phyloP scores from a whole-genome alignment of 1,140 invertebrate genomes.

The Tetramorium parvispinum region DNA sequence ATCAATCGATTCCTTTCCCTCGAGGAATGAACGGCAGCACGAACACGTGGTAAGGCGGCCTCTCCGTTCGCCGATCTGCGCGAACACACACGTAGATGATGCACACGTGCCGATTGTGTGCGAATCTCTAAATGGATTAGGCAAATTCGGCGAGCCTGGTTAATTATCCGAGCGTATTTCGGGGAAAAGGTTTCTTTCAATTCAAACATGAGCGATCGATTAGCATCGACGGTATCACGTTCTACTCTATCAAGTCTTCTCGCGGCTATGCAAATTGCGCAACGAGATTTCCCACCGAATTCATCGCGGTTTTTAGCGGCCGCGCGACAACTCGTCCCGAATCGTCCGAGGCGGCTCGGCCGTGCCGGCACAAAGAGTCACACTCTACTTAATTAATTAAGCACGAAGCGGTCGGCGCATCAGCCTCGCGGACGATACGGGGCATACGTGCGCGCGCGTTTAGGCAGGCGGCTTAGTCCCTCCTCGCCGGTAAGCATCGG shows the following conservation, averaged over 20 bases:
- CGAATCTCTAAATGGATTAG: slow-evolving; percentile 20
- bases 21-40: slow-evolving; percentile 49
- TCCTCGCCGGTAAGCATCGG: slow-evolving; percentile 75
- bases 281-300: background rate
- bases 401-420: background rate
- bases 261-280: background rate
- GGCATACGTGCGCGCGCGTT: slow-evolving; percentile 32
- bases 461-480: slow-evolving; percentile 55
- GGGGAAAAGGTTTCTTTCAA: background rate
- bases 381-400: slow-evolving; percentile 53
- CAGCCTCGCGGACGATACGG: background rate
- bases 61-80: background rate
- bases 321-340: background rate
- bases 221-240: background rate
- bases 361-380: background rate
- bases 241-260: background rate
- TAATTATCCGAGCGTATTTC: slow-evolving; percentile 1
- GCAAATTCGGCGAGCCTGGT: background rate
- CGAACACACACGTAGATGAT: slow-evolving; percentile 30
- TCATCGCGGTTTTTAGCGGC: background rate
- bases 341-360: background rate
- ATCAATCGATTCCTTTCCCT: slow-evolving; percentile 67
- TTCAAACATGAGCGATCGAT: slow-evolving; percentile 3
- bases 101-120: background rate
- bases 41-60: slow-evolving; percentile 38